Evolutionary conservation across 2,888 invertebrate genomes (phyloP).

Genomic region (Mechanitis messenoides): DNA sequence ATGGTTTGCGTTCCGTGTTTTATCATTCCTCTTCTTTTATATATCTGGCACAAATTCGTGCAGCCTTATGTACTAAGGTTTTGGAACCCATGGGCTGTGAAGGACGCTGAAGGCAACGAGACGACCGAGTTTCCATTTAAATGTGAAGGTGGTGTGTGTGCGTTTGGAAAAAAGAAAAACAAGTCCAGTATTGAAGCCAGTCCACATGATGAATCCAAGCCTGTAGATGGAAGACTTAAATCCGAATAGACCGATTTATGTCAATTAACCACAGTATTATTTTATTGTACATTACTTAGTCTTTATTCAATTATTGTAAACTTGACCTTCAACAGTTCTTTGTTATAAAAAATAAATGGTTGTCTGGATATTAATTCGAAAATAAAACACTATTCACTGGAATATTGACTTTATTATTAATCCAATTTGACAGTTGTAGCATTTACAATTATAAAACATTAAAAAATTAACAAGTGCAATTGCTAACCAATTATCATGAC

Average conservation of each 20-base stretch:
- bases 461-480: too few species aligned
- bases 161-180: conserved; percentile 47
- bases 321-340: neutral
- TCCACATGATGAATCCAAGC: conserved; percentile 24
- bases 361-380: conserved; percentile 5
- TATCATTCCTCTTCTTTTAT: conserved; percentile 87
- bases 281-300: neutral
- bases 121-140: conserved; percentile 78
- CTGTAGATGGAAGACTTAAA: conserved; percentile 37
- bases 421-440: conserved; percentile 7
- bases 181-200: conserved; percentile 34
- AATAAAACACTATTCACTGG: conserved; percentile 23
- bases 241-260: conserved; percentile 35
- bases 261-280: neutral
- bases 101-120: conserved; percentile 76
- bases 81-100: conserved; percentile 88
- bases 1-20: conserved; percentile 93
- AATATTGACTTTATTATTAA: conserved; percentile 24
- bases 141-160: conserved; percentile 77
- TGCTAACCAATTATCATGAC: too few species aligned
- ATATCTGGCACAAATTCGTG: conserved; percentile 89
- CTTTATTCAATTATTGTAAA: neutral
- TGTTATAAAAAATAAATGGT: neutral
- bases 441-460: neutral
- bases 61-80: conserved; percentile 87